These are phyloP conservation scores for Drosophila erecta DNA, from an alignment of 1,140 invertebrate species.

Conservation along the genomic window DNA sequence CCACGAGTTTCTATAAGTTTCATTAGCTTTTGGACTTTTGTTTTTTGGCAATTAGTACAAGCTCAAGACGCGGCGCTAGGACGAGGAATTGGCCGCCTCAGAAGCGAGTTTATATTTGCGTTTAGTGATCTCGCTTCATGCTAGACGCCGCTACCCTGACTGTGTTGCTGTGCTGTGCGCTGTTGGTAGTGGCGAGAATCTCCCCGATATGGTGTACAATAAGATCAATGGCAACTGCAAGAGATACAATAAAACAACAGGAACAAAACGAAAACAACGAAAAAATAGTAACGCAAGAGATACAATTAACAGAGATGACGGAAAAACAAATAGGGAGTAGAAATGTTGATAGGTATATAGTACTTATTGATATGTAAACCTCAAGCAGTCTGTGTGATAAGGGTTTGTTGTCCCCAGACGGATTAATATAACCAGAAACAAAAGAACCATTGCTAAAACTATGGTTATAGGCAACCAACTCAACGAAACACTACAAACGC, in stretches of 20 bases:
- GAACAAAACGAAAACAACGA: constrained; percentile 64
- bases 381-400: constrained; percentile 62
- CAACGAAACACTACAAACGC: constrained; percentile 58
- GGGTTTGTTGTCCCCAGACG: constrained; percentile 20
- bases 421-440: constrained; percentile 52
- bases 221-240: constrained; percentile 99
- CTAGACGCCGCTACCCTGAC: constrained; percentile 64
- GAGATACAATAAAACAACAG: constrained; percentile 84
- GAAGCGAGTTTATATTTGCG: constrained; percentile 29
- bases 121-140: constrained; percentile 84
- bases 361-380: constrained; percentile 35
- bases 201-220: constrained; percentile 99
- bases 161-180: constrained; percentile 81
- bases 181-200: constrained; percentile 87
- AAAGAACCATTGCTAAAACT: constrained; percentile 42
- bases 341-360: constrained; percentile 33
- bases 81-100: constrained; percentile 27
- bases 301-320: constrained; percentile 31
- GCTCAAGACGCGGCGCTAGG: constrained; percentile 29
- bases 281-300: constrained; percentile 29
- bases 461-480: constrained; percentile 43
- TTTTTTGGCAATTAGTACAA: constrained; percentile 56
- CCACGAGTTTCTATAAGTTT: constrained; percentile 3
- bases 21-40: not conserved
- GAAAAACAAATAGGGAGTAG: constrained; percentile 9